Conservation (phyloP, 2,797 vertebrate genomes). For the Neopelma chrysocephalum region DNA sequence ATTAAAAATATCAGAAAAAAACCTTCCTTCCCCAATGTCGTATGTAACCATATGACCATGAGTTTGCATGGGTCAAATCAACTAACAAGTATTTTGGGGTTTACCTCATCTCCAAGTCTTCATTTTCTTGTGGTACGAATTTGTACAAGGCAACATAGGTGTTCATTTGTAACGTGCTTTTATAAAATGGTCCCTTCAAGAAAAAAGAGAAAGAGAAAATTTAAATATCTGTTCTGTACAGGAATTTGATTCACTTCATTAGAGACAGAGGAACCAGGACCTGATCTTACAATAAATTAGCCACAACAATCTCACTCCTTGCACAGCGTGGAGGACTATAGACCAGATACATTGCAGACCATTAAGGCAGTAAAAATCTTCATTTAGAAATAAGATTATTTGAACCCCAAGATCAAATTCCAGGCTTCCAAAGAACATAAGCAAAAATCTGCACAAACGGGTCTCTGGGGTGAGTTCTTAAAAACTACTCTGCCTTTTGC, state of each 20-base stretch:
- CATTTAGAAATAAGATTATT: neutral
- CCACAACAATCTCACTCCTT: neutral
- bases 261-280: neutral
- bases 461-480: neutral
- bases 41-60: neutral
- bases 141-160: constrained; percentile 96
- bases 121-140: constrained; percentile 90
- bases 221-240: neutral
- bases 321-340: neutral
- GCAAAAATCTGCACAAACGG: neutral
- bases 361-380: neutral
- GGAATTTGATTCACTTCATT: neutral
- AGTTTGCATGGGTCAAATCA: neutral
- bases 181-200: constrained; percentile 81
- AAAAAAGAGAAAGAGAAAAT: neutral
- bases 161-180: constrained; percentile 86
- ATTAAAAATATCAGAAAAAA: neutral
- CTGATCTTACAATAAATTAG: neutral
- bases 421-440: neutral
- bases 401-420: neutral
- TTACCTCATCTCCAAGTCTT: constrained; percentile 96
- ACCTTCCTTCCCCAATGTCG: neutral
- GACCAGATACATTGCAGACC: neutral
- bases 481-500: neutral
- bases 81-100: neutral